Evolutionary conservation across 2,113 vertebrate species (phyloP).

Genomic region (Atractosteus spatula): DNA sequence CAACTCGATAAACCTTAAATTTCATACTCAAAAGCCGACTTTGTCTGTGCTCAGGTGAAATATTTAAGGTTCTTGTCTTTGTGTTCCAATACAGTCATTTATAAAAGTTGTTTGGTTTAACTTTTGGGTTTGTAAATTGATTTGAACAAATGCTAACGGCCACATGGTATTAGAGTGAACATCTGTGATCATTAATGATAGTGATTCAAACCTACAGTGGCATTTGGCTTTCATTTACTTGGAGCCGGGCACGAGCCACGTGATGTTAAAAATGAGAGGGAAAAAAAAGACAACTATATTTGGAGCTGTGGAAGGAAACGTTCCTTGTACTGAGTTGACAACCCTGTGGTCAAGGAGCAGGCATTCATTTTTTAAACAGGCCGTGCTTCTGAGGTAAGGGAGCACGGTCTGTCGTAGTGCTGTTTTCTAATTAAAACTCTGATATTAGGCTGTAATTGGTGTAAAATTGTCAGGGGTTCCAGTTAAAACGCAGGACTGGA

Average conservation of each 20-base stretch:
- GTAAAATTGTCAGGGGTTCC: constrained; percentile 48
- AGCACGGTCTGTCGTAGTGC: constrained; percentile 46
- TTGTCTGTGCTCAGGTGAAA: constrained; percentile 54
- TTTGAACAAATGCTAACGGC: constrained; percentile 52
- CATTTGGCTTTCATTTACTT: constrained; percentile 49
- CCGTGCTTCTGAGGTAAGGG: constrained; percentile 47
- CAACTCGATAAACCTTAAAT: constrained; percentile 68
- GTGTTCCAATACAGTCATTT: constrained; percentile 30
- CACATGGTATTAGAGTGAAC: constrained; percentile 37
- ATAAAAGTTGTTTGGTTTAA: constrained; percentile 25
- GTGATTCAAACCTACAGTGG: constrained; percentile 46
- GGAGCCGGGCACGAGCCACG: constrained; percentile 11
- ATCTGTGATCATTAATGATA: constrained; percentile 32
- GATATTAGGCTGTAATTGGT: constrained; percentile 60
- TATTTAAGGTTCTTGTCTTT: constrained; percentile 30
- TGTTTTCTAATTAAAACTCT: constrained; percentile 63
- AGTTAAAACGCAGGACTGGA: constrained; percentile 37
- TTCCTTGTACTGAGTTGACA: constrained; percentile 38
- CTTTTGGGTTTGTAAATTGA: constrained; percentile 45
- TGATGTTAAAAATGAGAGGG: constrained; percentile 33
- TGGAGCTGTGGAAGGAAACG: constrained; percentile 12
- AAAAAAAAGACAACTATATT: constrained; percentile 17
- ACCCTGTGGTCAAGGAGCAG: constrained; percentile 27
- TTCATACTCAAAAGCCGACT: constrained; percentile 60
- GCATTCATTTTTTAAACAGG: constrained; percentile 66